Evolutionary conservation across 2,888 invertebrate genomes (phyloP), one percentile per base, ranked within the genome.

Genomic region (Protophormia terraenovae): DNA sequence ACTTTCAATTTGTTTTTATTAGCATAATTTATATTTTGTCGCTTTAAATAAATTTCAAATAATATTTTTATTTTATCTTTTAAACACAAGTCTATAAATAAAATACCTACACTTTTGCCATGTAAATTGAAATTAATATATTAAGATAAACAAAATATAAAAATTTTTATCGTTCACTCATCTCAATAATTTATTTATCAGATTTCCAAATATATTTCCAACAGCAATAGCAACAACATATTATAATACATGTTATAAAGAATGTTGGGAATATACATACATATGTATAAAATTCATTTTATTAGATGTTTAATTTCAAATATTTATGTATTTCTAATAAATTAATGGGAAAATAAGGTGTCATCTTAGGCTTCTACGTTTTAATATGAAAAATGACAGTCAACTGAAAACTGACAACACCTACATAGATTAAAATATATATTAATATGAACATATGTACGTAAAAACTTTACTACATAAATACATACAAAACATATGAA

Each of bases 301-400:
- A 58, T 41, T 58, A 29, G 38, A 29, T 62, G 47, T 62, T 75
- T 35, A 16, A 50, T 22, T 35, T 62, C 35, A 62, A 62, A 47
- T 47, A 62, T 75, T 75, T 50, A 50, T 62, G 60, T 55, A 29
- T 62, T 75, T 62, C 24, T 62, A 22, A 62, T 75, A 50, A 47
- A 62, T 50, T 47, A 60, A 62, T 75, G 8, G 32, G 24, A 62
- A 72, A 29, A 72, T 45, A 58, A 29, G 55, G 50, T 67, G 67
- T 67, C 47, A 32, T 6, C 45, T 1, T 41, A 38, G 5, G 38
- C 16, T 55, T 32, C 6, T 19, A 24, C 22, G 12, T 22, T 53
- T 53, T 4, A 24, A 22, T 12, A 19, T 3, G 47, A 38, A 35
- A 38, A 71, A n/a, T 38, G 12, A 24, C 35, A 38, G 38, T 24